Evolutionary conservation across 2,113 vertebrate genomes (phyloP), one percentile per base, ranked within the genome.

Genomic region (Eira barbara): DNA sequence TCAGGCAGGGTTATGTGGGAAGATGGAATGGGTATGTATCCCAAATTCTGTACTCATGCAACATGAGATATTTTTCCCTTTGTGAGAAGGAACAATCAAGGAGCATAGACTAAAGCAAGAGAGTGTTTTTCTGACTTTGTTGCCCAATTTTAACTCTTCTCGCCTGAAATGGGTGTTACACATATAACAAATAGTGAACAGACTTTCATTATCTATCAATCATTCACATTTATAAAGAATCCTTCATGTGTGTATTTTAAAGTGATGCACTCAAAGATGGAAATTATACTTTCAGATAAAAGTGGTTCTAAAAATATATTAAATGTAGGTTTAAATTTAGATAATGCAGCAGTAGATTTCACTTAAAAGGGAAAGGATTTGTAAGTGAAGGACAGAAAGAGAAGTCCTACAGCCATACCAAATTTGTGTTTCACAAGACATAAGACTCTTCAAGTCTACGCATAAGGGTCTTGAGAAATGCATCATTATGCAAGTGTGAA

Each of bases 141-240:
- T 80, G 20, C 8, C 76, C 7, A 73, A 1, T 1, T 85, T 59
- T 94, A 96, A 93, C 31, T 80, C 0, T 42, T 73, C 95, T 95
- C 55, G 83, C 49, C 67, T 88, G 31, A 97, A 97, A 96, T 81
- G 45, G 79, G 97, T 96, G 76, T 97, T 42, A 76, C 47, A 93
- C 18, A 34, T 42, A 7, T 39, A 78, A 96, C 31, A 97, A 98
- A 98, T 89, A 93, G 96, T 94, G 80, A 97, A 92, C 61, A 91
- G 97, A 97, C 87, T 90, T 95, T 97, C 94, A 97, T 98, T 98
- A 97, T 94, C 97, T 97, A 95, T 98, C 97, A 98, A 97, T 74
- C 17, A 98, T 85, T 97, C 67, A 80, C 84, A 82, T 96, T 78
- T 94, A 97, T 71, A 97, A 96, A 94, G 85, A 11, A 36, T 55